Evolutionary conservation across 2,888 invertebrate species (phyloP), one percentile per base, ranked within the genome.

Genomic region (Oscheius myriophilus): DNA sequence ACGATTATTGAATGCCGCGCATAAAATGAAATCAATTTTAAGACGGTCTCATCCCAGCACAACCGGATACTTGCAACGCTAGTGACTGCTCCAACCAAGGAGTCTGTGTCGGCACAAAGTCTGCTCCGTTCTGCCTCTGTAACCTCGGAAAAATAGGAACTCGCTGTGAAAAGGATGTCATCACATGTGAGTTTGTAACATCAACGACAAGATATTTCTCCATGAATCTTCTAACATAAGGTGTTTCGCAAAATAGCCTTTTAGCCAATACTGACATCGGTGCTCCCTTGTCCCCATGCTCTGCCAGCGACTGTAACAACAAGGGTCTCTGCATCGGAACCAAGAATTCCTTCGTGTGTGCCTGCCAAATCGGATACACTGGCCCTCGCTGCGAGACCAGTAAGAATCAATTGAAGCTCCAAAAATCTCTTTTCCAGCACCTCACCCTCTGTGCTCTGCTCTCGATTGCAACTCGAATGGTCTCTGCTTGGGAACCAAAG

Each of bases 101-200:
- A 49, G 76, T 82, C 25, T 82, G 82, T 52, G 64, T 82, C 11
- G 82, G 82, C 4, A 73, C 76, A 1, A 80, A 79, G 58, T 68
- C 70, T n/a, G 66, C 71, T 39, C 79, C 78, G 86, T 90, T 91
- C 69, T 96, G 96, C 86, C 90, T 92, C 80, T 96, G 82, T 53
- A 72, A 81, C 45, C 67, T 82, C 6, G 82, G 82, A 57, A 81
- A 72, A 49, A 72, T 72, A 18, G 82, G 82, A 21, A 69, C 69
- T 57, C 70, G 73, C 16, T 82, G 82, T 53, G 79, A 82, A 55
- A 66, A 16, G 2, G 67, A 33, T 41, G 16, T 58, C 33, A 53
- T 45, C 42, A n/a, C 42, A 9, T 33, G 63, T 67, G 46, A 45
- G 16, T 16, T 33, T n/a, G n/a, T n/a, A n/a, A n/a, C n/a, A n/a